phyloP scores from a whole-genome alignment of 2,113 vertebrate genomes.

The Lepus europaeus region DNA sequence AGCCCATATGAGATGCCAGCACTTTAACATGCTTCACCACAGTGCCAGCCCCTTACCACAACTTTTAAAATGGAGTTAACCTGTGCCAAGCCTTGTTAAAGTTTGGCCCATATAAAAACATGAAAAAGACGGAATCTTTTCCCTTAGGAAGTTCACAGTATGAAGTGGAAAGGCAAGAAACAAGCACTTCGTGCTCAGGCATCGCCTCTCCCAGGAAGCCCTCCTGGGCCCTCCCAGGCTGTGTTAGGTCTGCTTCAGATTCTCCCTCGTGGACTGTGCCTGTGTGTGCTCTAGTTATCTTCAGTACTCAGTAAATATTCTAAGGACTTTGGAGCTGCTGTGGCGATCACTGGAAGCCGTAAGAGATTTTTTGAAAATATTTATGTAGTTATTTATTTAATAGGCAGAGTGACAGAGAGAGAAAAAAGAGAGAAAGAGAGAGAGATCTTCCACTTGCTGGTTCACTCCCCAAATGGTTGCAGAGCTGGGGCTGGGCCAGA shows the following conservation, averaged over 20 bases:
- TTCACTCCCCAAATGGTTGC: too few species aligned
- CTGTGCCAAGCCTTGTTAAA: background rate
- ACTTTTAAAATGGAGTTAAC: slow-evolving; percentile 17
- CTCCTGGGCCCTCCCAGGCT: background rate
- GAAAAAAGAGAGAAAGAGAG: too few species aligned
- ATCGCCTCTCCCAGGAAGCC: slow-evolving; percentile 42
- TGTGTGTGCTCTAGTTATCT: slow-evolving; percentile 60
- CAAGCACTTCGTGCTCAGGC: background rate
- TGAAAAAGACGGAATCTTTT: background rate
- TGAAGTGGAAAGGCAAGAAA: background rate
- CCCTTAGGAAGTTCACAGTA: background rate
- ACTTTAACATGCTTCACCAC: too few species aligned
- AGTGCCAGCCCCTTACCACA: too few species aligned
- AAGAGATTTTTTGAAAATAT: background rate
- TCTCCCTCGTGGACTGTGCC: background rate
- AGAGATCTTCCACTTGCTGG: too few species aligned
- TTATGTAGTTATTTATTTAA: too few species aligned
- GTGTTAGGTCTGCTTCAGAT: background rate
- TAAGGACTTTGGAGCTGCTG: background rate
- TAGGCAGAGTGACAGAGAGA: too few species aligned
- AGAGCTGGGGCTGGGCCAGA: too few species aligned
- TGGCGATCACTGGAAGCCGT: background rate
- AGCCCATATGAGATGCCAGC: too few species aligned
- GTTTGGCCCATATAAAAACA: slow-evolving; percentile 12
- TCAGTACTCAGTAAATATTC: slow-evolving; percentile 64